phyloP scores from a whole-genome alignment of 2,113 vertebrate species.

The Pterocles burchelli region DNA sequence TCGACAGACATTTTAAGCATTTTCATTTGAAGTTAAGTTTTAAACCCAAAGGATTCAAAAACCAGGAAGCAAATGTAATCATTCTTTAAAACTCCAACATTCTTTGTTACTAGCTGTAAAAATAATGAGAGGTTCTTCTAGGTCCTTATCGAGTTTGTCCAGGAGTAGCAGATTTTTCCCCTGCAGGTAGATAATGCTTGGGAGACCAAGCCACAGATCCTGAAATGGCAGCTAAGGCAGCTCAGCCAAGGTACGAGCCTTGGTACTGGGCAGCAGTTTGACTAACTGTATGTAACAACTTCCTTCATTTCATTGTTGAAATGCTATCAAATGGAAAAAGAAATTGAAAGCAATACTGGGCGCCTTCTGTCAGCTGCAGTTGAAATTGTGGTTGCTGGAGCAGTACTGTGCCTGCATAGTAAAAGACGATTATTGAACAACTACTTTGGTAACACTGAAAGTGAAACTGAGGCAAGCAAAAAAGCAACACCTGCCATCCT shows the following conservation, averaged over 20 bases:
- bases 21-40: not conserved
- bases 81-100: not conserved
- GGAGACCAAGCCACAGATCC: not conserved
- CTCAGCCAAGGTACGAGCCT: too few species aligned
- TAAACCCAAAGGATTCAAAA: not conserved
- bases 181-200: not conserved
- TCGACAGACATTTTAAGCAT: not conserved
- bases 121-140: not conserved
- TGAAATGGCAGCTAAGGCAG: not conserved
- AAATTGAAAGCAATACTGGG: not conserved
- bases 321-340: not conserved
- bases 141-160: not conserved
- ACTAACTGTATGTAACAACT: rapidly evolving
- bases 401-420: not conserved
- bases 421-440: not conserved
- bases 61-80: not conserved
- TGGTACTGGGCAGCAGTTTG: not conserved
- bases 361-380: not conserved
- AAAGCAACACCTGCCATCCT: not conserved
- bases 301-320: not conserved
- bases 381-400: not conserved
- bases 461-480: not conserved
- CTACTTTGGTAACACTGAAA: not conserved
- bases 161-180: not conserved
- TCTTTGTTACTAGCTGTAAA: not conserved